These are phyloP conservation scores for Pseudobourletiella spinata DNA, from an alignment of 1,140 invertebrate species.

Conservation along the genomic window DNA sequence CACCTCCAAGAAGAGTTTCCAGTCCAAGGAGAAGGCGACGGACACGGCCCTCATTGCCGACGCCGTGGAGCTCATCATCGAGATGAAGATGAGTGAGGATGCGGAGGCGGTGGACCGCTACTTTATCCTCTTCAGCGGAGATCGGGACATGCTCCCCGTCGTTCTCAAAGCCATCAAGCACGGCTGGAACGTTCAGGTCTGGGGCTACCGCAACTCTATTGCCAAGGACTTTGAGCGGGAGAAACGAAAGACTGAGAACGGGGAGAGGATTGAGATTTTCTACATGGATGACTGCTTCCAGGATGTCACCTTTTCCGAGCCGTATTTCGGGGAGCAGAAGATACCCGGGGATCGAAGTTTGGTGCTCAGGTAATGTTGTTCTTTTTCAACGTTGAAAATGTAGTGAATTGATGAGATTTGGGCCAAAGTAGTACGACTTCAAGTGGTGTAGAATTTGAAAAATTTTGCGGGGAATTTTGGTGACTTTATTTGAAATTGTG, in stretches of 20 bases:
- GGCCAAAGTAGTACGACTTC: background rate
- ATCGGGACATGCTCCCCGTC: slow-evolving; percentile 19
- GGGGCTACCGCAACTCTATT: slow-evolving; percentile 20
- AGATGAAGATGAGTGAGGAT: background rate
- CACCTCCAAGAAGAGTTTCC: slow-evolving; percentile 14
- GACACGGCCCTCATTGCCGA: slow-evolving; percentile 23
- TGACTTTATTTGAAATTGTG: background rate
- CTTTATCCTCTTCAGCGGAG: slow-evolving; percentile 23
- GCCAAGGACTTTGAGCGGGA: slow-evolving; percentile 4
- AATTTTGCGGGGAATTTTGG: background rate
- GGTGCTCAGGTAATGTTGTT: slow-evolving; percentile 8
- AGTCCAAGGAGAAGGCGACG: slow-evolving; percentile 18
- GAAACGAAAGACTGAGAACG: background rate
- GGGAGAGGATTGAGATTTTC: slow-evolving; percentile 11
- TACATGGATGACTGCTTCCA: slow-evolving; percentile 25
- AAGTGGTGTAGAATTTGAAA: background rate
- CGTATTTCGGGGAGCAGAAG: background rate
- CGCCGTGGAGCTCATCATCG: slow-evolving; percentile 16
- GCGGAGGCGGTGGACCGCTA: background rate
- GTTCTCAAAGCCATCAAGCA: slow-evolving; percentile 18
- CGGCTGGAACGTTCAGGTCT: slow-evolving; percentile 26
- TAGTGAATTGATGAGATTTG: background rate
- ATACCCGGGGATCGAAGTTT: slow-evolving; percentile 20
- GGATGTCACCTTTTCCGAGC: slow-evolving; percentile 15
- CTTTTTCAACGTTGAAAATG: background rate